Evolutionary conservation across 2,888 invertebrate species (phyloP).

Genomic region (Vandiemenella viatica): DNA sequence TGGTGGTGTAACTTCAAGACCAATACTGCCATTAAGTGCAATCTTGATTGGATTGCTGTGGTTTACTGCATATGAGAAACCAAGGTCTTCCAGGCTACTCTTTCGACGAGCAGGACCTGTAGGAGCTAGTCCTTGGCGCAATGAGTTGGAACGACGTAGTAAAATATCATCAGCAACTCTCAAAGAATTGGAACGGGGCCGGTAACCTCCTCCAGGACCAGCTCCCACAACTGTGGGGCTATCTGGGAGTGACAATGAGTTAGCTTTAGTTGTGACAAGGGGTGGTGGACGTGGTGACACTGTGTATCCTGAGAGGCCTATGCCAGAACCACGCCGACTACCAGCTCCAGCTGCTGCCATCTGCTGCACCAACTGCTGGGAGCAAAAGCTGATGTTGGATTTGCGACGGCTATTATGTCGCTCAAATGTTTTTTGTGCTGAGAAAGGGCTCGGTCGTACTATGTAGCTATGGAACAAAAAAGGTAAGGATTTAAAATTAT

Average conservation of each 20-base stretch:
- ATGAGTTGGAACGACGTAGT: constrained; percentile 65
- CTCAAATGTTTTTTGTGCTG: constrained; percentile 87
- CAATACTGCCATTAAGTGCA: constrained; percentile 72
- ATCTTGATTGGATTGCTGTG: constrained; percentile 67
- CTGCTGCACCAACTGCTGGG: constrained; percentile 55
- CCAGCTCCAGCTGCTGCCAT: constrained; percentile 38
- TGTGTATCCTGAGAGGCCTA: constrained; percentile 46
- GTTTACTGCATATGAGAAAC: constrained; percentile 43
- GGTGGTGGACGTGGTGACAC: constrained; percentile 56
- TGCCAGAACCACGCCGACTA: constrained; percentile 54
- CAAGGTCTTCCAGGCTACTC: constrained; percentile 74
- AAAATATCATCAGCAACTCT: constrained; percentile 75
- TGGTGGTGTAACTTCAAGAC: constrained; percentile 57
- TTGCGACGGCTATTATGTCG: constrained; percentile 79
- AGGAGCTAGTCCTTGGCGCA: constrained; percentile 63
- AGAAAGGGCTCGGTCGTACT: constrained; percentile 87
- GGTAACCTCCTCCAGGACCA: constrained; percentile 32
- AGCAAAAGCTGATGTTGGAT: constrained; percentile 82
- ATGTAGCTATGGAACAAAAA: constrained; percentile 62
- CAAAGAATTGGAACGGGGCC: constrained; percentile 72
- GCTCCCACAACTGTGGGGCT: constrained; percentile 64
- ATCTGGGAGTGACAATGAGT: constrained; percentile 76
- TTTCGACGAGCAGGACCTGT: constrained; percentile 48
- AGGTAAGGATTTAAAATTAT: too few relatives aligned
- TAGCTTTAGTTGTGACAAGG: constrained; percentile 68